Evolutionary conservation across 1,140 invertebrate species (phyloP).

Genomic region (Thereuonema tuberculata): DNA sequence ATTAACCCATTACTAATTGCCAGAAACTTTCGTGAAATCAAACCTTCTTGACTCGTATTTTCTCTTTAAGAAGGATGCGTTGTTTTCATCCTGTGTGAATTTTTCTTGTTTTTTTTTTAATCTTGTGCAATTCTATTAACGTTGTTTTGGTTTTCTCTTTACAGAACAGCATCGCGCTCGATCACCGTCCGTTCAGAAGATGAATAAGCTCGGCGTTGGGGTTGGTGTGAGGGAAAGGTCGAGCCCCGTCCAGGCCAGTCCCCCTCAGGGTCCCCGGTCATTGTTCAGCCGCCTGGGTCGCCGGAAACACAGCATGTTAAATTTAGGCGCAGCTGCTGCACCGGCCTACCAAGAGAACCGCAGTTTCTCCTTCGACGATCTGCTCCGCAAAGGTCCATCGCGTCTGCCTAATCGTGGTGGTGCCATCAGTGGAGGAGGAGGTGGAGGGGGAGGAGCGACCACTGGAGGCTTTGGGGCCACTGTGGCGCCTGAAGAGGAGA

Average conservation of each 20-base stretch:
- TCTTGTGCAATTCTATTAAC: no score
- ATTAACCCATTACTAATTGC: no score
- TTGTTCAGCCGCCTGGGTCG: conserved; percentile 59
- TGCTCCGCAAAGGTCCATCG: conserved; percentile 45
- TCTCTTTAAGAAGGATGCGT: no score
- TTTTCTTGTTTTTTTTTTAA: no score
- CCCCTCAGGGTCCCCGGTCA: conserved; percentile 30
- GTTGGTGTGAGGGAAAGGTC: no score
- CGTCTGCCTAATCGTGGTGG: conserved; percentile 15
- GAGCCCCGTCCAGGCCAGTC: not conserved
- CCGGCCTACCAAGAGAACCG: conserved; percentile 1
- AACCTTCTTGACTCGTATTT: no score
- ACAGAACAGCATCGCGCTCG: not conserved
- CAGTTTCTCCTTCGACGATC: conserved; percentile 42
- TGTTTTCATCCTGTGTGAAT: no score
- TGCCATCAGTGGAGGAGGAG: not conserved
- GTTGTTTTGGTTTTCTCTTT: conserved; percentile 2
- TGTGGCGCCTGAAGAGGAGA: conserved; percentile 31
- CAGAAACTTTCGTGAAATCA: no score
- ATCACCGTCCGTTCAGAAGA: not conserved
- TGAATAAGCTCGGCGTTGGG: not conserved
- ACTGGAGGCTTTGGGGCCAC: not conserved
- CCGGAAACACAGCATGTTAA: conserved; percentile 60
- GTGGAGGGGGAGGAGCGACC: not conserved
- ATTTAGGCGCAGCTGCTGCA: conserved; percentile 37